These are phyloP conservation scores for Brachionus plicatilis DNA, from an alignment of 1,140 invertebrate species.

Conservation along the genomic window DNA sequence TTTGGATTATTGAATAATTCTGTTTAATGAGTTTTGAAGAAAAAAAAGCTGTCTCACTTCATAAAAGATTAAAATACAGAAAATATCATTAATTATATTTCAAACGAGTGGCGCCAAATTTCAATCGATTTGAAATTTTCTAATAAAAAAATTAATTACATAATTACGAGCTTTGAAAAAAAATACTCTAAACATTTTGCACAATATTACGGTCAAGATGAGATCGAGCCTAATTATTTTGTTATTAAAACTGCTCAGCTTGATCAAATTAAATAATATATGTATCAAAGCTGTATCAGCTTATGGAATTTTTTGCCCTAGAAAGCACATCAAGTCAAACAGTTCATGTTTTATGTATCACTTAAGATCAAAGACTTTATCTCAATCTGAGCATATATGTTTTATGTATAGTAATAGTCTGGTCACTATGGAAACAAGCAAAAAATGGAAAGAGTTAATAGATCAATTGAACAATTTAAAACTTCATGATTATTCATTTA, in stretches of 20 bases:
- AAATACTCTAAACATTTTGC: neutral
- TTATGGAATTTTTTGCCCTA: neutral
- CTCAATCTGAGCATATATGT: neutral
- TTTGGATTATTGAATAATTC: slow-evolving; percentile 8
- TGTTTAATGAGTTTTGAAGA: slow-evolving; percentile 7
- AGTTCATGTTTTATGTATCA: slow-evolving; percentile 1
- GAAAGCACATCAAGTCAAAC: neutral
- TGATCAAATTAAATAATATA: neutral
- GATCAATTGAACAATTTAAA: neutral
- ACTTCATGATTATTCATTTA: neutral
- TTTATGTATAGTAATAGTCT: neutral
- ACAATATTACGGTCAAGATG: slow-evolving; percentile 12
- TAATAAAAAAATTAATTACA: slow-evolving; percentile 7
- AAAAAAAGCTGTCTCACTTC: slow-evolving; percentile 7
- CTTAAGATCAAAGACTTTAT: neutral
- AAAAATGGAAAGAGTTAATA: neutral
- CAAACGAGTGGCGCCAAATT: neutral
- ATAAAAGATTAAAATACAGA: neutral
- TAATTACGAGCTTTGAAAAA: neutral
- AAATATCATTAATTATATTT: neutral
- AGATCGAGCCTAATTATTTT: neutral
- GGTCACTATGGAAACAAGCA: neutral
- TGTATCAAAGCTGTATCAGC: neutral
- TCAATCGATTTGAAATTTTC: neutral
- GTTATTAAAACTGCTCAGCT: slow-evolving; percentile 22